Conservation (phyloP, 2,888 invertebrate genomes). For the Xanthostigma xanthostigma region DNA sequence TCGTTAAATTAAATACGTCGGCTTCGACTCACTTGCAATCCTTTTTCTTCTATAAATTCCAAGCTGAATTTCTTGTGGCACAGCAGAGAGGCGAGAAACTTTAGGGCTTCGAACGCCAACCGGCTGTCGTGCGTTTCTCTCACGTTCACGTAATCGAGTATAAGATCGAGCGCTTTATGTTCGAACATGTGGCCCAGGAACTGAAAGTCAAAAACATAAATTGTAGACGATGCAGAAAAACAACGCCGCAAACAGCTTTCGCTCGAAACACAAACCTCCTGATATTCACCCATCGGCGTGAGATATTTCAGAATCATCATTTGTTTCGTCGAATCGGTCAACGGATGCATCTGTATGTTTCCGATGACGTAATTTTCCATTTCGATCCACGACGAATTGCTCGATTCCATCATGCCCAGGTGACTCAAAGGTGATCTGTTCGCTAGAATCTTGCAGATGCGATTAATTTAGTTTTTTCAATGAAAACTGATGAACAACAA, state of each 20-base stretch:
- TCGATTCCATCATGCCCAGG: constrained; percentile 35
- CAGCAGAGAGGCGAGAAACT: constrained; percentile 83
- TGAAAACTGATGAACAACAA: too few relatives aligned
- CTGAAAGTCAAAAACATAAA: constrained; percentile 28
- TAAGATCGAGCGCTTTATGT: constrained; percentile 77
- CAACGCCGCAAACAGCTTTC: not conserved
- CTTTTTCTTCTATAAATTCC: constrained; percentile 83
- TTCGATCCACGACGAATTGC: constrained; percentile 85
- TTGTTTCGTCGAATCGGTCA: constrained; percentile 77
- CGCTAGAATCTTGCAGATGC: not conserved
- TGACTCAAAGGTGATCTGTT: not conserved
- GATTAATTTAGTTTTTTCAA: too few relatives aligned
- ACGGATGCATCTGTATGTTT: constrained; percentile 78
- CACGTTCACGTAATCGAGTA: constrained; percentile 81
- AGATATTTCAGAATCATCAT: constrained; percentile 86
- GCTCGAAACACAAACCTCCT: constrained; percentile 45
- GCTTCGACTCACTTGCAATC: constrained; percentile 46
- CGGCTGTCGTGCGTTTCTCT: constrained; percentile 79
- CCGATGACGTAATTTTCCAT: constrained; percentile 82
- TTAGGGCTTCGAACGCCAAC: constrained; percentile 89
- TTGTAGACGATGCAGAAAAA: constrained; percentile 3
- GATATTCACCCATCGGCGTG: constrained; percentile 96
- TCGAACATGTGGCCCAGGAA: constrained; percentile 88
- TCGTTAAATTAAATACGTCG: constrained; percentile 1
- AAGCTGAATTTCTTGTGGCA: constrained; percentile 98